Percentiles rank a stretch among this genome's conserved stretches.
These are phyloP conservation scores for Acridotheres tristis DNA, from an alignment of 2,797 vertebrate species.

Conservation along the genomic window DNA sequence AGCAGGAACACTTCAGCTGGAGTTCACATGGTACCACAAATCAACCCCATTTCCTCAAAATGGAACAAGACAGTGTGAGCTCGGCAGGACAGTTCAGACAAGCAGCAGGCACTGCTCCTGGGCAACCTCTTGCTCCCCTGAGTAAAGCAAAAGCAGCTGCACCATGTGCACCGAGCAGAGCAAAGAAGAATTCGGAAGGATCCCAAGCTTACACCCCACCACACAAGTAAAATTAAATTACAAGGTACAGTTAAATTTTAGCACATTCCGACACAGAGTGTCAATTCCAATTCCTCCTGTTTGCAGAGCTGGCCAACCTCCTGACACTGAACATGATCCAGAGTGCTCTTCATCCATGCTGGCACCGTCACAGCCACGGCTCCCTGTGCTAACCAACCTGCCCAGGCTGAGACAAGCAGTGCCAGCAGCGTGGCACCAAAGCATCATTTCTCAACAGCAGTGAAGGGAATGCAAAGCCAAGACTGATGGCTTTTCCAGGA, in stretches of 20 bases:
- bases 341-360: background rate
- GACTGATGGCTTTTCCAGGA: background rate
- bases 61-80: background rate
- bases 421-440: background rate
- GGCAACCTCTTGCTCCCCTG: background rate
- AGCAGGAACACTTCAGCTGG: background rate
- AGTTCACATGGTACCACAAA: background rate
- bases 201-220: fast-evolving
- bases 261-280: background rate
- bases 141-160: background rate
- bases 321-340: fast-evolving
- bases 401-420: background rate
- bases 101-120: background rate
- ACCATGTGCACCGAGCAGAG: background rate
- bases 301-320: background rate
- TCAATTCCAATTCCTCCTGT: background rate
- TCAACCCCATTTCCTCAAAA: background rate
- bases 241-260: background rate
- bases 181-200: fast-evolving
- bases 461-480: background rate
- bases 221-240: background rate
- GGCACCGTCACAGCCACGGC: background rate
- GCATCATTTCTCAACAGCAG: background rate
- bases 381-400: background rate
- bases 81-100: background rate